Base-by-base conservation (phyloP, 2,888 invertebrate genomes). In the Zelleria hepariella region DNA sequence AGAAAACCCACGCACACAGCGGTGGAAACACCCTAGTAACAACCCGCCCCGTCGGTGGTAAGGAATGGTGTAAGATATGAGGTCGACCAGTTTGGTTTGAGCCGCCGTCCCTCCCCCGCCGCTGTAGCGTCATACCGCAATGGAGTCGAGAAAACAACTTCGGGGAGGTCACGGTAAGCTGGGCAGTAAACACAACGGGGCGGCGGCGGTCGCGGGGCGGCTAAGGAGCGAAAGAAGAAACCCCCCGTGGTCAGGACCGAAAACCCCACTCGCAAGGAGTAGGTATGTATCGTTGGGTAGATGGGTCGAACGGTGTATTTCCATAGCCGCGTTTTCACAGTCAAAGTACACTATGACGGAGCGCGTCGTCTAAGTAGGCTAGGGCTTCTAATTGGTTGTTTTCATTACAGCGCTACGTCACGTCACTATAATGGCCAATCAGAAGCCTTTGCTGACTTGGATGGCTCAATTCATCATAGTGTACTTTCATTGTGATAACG, bases 201-300 rank as follows among this genome's bases (percentile, higher is more conserved):
- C 25, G 61, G 61, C 60, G 58, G 59, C 67, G 18, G 26, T 15
- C 49, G 67, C 73, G 73, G 68, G 64, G 67, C 62, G 68, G 72
- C 74, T 74, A 86, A 86, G 85, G 83, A 86, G 79, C 77, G 77
- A 75, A 77, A 83, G 85, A 86, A 86, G 86, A 84, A 86, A 82
- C 78, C 67, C 82, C 78, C 77, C 64, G 64, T 59, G 62, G 62
- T 62, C 65, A 69, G 69, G 71, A 73, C 71, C 69, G 71, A 67
- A 69, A 72, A 69, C 71, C 69, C 70, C 68, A 68, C 69, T 65
- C 18, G n/a, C n/a, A n/a, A n/a, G n/a, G n/a, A n/a, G n/a, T n/a
- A n/a, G n/a, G n/a, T n/a, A n/a, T n/a, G n/a, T n/a, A n/a, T n/a
- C n/a, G n/a, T n/a, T n/a, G n/a, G n/a, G n/a, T n/a, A n/a, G n/a